phyloP scores from a whole-genome alignment of 2,888 invertebrate species.

The Doris montereyensis region DNA sequence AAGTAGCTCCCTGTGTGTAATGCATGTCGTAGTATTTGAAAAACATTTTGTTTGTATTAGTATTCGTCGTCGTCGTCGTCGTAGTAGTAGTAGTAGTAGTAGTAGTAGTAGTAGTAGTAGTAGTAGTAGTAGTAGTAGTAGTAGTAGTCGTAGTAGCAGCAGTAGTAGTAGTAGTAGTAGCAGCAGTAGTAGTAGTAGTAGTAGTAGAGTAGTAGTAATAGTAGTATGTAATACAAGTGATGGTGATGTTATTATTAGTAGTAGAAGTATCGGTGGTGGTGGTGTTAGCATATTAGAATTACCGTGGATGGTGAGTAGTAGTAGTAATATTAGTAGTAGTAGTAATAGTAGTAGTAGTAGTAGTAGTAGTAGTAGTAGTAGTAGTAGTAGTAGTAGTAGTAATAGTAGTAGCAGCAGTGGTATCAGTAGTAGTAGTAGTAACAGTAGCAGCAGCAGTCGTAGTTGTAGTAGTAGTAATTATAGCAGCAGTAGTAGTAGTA shows the following conservation, averaged over 20 bases:
- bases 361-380: conserved; percentile 30
- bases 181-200: conserved; percentile 21
- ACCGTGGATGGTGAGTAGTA: too few species aligned
- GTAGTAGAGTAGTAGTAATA: too few species aligned
- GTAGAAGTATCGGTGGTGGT: too few species aligned
- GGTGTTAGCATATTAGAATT: neutral
- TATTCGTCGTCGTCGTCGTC: conserved; percentile 23
- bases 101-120: conserved; percentile 18
- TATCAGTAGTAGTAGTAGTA: too few species aligned
- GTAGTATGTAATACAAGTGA: too few species aligned
- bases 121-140: conserved; percentile 28
- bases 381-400: conserved; percentile 26
- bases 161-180: conserved; percentile 9
- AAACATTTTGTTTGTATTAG: conserved; percentile 18
- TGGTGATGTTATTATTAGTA: neutral
- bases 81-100: conserved; percentile 27
- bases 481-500: neutral
- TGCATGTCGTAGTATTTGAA: too few species aligned
- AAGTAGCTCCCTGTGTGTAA: too few species aligned
- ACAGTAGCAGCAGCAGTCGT: too few species aligned
- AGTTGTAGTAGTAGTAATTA: too few species aligned
- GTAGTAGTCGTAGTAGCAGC: conserved; percentile 7
- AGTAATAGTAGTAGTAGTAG: conserved; percentile 27
- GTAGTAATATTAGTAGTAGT: conserved; percentile 2
- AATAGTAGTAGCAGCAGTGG: neutral